Conservation (phyloP, 2,797 vertebrate species). For the Trachops cirrhosus region DNA sequence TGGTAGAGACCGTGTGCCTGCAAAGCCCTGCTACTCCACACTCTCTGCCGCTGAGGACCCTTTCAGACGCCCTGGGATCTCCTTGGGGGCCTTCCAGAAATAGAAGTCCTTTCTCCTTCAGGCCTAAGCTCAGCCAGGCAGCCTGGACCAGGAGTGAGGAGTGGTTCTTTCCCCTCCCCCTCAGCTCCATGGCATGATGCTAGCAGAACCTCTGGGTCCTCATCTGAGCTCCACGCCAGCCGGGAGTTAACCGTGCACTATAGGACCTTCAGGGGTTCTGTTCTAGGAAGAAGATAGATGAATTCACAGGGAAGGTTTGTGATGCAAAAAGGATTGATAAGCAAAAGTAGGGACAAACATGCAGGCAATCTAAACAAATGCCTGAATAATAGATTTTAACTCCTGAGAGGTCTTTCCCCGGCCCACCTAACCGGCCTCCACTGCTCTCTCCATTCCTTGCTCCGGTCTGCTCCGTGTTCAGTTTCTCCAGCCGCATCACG, state of each 20-base stretch:
- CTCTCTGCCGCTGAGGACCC: neutral
- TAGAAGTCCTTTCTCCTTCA: neutral
- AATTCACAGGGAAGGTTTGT: neutral
- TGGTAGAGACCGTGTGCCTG: neutral
- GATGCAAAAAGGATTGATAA: neutral
- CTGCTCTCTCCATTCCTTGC: accelerated
- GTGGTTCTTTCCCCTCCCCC: neutral
- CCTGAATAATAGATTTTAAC: neutral
- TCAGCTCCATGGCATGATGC: neutral
- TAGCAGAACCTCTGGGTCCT: too few relatives aligned
- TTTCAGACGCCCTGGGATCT: neutral
- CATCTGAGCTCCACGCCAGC: too few relatives aligned
- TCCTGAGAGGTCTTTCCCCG: too few relatives aligned
- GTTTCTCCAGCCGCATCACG: neutral
- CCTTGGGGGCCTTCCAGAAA: neutral
- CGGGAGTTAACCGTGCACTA: neutral
- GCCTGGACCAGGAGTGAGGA: neutral
- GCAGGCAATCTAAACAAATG: neutral
- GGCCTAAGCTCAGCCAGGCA: neutral
- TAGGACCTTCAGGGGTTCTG: neutral
- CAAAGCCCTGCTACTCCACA: neutral
- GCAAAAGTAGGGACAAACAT: neutral
- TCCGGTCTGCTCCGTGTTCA: neutral
- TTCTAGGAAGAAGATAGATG: neutral
- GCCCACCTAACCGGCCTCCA: neutral